Base-by-base conservation (phyloP, 2,113 vertebrate species). In the Laticauda laticaudata region DNA sequence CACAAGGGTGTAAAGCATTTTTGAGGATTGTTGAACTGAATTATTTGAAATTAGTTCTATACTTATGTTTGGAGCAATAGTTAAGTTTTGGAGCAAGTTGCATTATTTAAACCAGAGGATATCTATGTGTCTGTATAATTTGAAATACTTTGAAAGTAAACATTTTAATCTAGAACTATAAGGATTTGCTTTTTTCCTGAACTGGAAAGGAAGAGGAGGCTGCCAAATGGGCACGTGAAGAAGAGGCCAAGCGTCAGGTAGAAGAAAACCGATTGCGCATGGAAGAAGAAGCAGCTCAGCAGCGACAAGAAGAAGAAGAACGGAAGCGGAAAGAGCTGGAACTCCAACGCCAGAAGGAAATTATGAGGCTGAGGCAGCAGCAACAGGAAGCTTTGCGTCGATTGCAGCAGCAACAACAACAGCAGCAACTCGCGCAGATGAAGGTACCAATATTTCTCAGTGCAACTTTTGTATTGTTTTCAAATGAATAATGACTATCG, bases 401-500 rank as follows among this genome's bases (percentile, higher is more conserved):
- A 81, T 96, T 99, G 75, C 99, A 99, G 26, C 99, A 99, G 5
- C 99, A 99, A 29, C 99, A 99, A 64, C 99, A 99, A 51, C 98
- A 99, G 57, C 99, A 99, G 93, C 99, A 99, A 94, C 98, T 99
- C 55, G 99, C 99, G 8, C 99, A 99, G 87, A 99, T 99, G 99
- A 99, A 99, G 98, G 99, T 99, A 95, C 5, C 92, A 1, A 10
- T 59, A 53, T 89, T 75, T 5, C 0, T 10, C 8, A 0, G 39
- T 93, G 75, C 11, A 55, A n/a, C n/a, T 85, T 48, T 23, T 18
- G 56, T 43, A 57, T 23, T 64, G 10, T n/a, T 15, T 8, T 26
- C 9, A 64, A 88, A 2, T 61, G 14, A 88, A 7, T 9, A 34
- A 64, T 29, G 61, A 12, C 61, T 4, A 11, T 26, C 15, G 10